Conservation (phyloP, 1,140 invertebrate genomes). For the Gryllus bimaculatus region DNA sequence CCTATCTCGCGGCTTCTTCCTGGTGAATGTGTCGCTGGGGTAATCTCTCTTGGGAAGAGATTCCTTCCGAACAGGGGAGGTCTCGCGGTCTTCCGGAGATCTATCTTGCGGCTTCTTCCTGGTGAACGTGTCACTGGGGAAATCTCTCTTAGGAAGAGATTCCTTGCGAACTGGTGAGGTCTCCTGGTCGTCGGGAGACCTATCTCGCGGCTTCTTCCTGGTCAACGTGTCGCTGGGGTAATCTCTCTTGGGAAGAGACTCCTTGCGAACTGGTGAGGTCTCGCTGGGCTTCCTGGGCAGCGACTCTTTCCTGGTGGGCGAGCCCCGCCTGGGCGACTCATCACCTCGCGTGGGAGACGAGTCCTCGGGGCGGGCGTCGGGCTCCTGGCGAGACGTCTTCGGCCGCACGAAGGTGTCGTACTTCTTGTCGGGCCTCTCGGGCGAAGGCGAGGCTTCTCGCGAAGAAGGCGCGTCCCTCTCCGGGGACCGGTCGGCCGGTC, state of each 20-base stretch:
- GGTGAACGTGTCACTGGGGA: not conserved
- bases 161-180: too few relatives aligned
- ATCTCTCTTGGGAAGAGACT: conserved; percentile 2
- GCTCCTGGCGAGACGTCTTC: not conserved
- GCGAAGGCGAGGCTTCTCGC: not conserved
- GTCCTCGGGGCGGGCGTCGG: not conserved
- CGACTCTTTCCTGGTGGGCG: conserved; percentile 1
- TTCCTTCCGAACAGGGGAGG: conserved; percentile 15
- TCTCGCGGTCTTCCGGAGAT: conserved; percentile 8
- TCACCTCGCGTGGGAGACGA: too few relatives aligned
- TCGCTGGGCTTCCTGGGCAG: not conserved
- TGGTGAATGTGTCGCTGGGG: not conserved
- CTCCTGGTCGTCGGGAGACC: conserved; percentile 7
- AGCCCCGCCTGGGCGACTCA: not conserved
- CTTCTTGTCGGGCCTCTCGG: not conserved
- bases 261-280: too few relatives aligned
- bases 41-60: conserved; percentile 10
- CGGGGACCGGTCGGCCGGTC: too few relatives aligned
- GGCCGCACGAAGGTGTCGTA: not conserved
- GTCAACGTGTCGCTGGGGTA: not conserved
- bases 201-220: not conserved
- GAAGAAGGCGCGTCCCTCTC: not conserved
- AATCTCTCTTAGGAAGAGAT: conserved; percentile 1
- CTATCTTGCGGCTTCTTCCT: not conserved
- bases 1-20: not conserved